Conservation (phyloP, 2,888 invertebrate genomes). For the Tachina lurida region DNA sequence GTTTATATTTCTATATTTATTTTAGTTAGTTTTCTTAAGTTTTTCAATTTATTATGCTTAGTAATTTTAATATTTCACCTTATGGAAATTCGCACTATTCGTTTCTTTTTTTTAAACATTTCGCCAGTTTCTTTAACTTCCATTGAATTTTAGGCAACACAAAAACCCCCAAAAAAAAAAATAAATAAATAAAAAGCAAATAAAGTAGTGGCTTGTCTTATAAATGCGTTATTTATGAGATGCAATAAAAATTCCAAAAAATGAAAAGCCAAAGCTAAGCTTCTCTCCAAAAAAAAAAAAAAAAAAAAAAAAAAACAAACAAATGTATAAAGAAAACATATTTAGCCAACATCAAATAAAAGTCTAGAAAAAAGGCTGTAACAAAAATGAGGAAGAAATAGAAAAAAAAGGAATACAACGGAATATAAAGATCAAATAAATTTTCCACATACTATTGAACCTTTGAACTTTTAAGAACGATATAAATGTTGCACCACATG, state of each 20-base stretch:
- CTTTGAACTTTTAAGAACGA: constrained; percentile 71
- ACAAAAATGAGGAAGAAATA: constrained; percentile 6
- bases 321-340: constrained; percentile 35
- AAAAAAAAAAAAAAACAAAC: constrained; percentile 9
- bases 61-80: not conserved
- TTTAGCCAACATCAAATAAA: constrained; percentile 27
- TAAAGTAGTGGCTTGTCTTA: constrained; percentile 68
- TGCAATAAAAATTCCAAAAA: constrained; percentile 73
- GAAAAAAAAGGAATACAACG: not conserved
- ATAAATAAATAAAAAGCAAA: constrained; percentile 37
- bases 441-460: constrained; percentile 71
- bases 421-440: constrained; percentile 71
- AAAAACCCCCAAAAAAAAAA: constrained; percentile 2
- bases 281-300: constrained; percentile 29
- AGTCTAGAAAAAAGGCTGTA: constrained; percentile 4
- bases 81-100: constrained; percentile 3
- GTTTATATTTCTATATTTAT: no score
- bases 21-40: not conserved
- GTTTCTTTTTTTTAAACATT: not conserved
- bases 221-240: constrained; percentile 74
- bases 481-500: constrained; percentile 72
- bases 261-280: constrained; percentile 25
- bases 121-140: constrained; percentile 8
- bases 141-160: constrained; percentile 42
- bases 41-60: not conserved